These are phyloP conservation scores for Cricetomys ansorgei DNA, from an alignment of 2,113 vertebrate genomes.

Conservation along the genomic window DNA sequence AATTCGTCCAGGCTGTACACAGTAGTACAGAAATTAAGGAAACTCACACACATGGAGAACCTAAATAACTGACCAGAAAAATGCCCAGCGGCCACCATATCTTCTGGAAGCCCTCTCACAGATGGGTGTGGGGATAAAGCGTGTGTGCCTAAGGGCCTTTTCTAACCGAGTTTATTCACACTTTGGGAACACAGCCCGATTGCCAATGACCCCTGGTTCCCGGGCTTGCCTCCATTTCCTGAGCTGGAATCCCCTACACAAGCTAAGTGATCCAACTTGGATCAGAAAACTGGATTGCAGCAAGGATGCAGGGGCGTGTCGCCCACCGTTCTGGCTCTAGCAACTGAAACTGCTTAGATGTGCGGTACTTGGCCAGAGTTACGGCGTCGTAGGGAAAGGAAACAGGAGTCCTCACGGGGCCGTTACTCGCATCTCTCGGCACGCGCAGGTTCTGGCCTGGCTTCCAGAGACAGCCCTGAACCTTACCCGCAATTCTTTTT, in stretches of 20 bases:
- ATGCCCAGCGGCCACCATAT: background rate
- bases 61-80: background rate
- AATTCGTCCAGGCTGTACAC: background rate
- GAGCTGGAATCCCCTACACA: background rate
- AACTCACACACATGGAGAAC: background rate
- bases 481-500: background rate
- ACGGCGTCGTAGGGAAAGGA: background rate
- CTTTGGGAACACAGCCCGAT: background rate
- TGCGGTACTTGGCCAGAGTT: background rate
- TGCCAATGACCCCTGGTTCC: background rate
- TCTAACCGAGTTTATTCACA: background rate
- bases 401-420: conserved; percentile 13
- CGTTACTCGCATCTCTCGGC: background rate
- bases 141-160: background rate
- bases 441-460: background rate
- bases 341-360: background rate
- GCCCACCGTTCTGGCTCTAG: background rate
- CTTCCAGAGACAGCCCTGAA: background rate
- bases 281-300: background rate
- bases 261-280: background rate
- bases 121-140: background rate
- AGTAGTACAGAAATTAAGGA: background rate
- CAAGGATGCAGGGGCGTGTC: background rate
- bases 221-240: conserved; percentile 20
- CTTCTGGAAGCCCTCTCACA: background rate